phyloP scores from a whole-genome alignment of 2,888 invertebrate species.

The Macrophya annulata region DNA sequence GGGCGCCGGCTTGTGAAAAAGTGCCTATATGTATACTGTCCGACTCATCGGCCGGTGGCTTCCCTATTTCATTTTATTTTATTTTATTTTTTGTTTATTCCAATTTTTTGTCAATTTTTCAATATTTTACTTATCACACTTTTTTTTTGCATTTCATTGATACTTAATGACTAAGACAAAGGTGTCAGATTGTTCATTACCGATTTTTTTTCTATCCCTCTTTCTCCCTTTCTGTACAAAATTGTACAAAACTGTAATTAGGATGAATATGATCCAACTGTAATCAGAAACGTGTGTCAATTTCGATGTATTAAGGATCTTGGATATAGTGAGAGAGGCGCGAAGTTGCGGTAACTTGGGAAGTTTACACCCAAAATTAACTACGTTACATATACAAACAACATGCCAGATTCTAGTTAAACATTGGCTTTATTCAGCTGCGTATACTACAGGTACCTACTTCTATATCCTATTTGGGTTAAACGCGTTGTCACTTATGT shows the following conservation, averaged over 20 bases:
- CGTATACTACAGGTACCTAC: neutral
- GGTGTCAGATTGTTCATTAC: neutral
- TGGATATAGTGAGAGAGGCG: neutral
- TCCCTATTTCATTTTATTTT: neutral
- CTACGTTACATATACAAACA: neutral
- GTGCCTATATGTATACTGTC: neutral
- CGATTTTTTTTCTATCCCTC: neutral
- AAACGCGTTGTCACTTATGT: slow-evolving; percentile 41
- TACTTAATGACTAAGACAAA: neutral
- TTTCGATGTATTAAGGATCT: neutral
- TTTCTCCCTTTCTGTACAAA: neutral
- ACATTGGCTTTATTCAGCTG: neutral
- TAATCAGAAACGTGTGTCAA: neutral
- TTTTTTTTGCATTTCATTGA: neutral
- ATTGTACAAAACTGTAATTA: neutral
- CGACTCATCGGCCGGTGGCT: neutral
- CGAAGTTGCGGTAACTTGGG: neutral
- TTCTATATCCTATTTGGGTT: slow-evolving; percentile 26
- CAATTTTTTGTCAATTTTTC: neutral
- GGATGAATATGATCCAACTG: neutral
- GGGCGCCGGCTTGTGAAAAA: slow-evolving; percentile 18
- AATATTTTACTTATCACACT: neutral
- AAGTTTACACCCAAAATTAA: neutral
- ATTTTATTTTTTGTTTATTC: neutral
- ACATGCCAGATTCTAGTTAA: slow-evolving; percentile 13